phyloP scores from a whole-genome alignment of 2,888 invertebrate genomes.

The Mongoloraphidia duomilia region DNA sequence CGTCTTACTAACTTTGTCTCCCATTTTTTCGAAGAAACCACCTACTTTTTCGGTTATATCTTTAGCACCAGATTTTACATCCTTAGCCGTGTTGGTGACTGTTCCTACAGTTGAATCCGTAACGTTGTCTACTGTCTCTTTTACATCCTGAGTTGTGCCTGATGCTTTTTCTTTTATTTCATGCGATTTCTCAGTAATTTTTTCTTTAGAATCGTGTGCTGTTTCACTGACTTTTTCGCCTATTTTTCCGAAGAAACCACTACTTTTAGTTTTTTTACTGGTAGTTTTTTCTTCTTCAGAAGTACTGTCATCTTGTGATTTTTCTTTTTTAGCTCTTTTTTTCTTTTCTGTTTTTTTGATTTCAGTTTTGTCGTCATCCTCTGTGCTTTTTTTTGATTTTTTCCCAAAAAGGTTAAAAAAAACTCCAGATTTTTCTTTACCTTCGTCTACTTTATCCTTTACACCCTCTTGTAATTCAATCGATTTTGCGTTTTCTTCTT shows the following conservation, averaged over 20 bases:
- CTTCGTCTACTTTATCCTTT: constrained; percentile 1
- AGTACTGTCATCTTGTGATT: neutral
- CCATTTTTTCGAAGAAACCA: constrained; percentile 5
- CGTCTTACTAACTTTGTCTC: constrained; percentile 10
- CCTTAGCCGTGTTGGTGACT: neutral
- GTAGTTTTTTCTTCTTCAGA: no score
- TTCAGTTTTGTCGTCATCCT: neutral
- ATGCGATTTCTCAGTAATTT: neutral
- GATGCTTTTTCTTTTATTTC: constrained; percentile 1
- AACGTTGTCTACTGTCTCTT: no score
- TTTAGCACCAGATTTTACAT: neutral
- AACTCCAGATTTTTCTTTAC: neutral
- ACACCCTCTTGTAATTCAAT: neutral
- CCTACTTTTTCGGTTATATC: neutral
- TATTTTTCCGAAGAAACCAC: no score
- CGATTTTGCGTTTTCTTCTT: no score
- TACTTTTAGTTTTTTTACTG: no score
- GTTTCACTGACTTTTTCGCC: no score
- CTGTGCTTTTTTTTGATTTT: neutral
- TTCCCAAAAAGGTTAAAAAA: neutral
- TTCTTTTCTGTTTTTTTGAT: neutral
- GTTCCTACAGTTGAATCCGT: neutral
- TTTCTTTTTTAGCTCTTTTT: neutral
- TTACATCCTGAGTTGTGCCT: neutral
- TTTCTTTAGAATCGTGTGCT: neutral